Evolutionary conservation across 1,140 invertebrate species (phyloP).

Genomic region (Eurosta solidaginis): DNA sequence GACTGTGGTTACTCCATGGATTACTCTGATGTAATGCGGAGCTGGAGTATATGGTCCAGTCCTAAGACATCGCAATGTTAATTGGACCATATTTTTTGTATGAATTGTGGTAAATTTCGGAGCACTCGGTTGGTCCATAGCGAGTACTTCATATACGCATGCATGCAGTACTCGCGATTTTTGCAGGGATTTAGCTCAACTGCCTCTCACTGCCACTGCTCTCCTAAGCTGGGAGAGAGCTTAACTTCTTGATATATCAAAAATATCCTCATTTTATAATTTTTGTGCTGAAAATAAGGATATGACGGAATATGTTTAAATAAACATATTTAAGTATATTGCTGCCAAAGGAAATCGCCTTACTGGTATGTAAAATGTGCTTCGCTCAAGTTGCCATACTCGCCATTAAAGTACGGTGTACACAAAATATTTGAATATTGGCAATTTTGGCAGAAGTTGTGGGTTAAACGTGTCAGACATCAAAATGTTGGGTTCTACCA

Average conservation of each 20-base stretch:
- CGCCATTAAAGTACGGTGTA: too few species aligned
- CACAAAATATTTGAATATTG: conserved; percentile 21
- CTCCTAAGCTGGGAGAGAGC: neutral
- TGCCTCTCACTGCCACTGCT: neutral
- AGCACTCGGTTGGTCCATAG: too few species aligned
- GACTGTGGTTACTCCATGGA: too few species aligned
- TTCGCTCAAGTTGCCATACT: too few species aligned
- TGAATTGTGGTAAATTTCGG: too few species aligned
- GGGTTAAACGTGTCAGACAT: conserved; percentile 27
- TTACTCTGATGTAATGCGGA: too few species aligned
- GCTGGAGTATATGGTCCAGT: too few species aligned
- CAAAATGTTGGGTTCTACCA: neutral
- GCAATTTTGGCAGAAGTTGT: conserved; percentile 28
- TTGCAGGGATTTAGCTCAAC: neutral
- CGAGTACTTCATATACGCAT: neutral
- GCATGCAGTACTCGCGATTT: neutral
- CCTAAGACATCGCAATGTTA: too few species aligned
- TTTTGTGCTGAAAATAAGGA: neutral
- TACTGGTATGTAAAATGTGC: too few species aligned
- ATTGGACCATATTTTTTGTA: too few species aligned
- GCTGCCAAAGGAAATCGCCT: too few species aligned
- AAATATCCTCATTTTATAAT: neutral
- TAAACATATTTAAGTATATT: too few species aligned
- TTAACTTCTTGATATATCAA: neutral
- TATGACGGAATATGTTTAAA: neutral